Base-by-base conservation (phyloP, 2,797 vertebrate species). In the Fringilla coelebs region DNA sequence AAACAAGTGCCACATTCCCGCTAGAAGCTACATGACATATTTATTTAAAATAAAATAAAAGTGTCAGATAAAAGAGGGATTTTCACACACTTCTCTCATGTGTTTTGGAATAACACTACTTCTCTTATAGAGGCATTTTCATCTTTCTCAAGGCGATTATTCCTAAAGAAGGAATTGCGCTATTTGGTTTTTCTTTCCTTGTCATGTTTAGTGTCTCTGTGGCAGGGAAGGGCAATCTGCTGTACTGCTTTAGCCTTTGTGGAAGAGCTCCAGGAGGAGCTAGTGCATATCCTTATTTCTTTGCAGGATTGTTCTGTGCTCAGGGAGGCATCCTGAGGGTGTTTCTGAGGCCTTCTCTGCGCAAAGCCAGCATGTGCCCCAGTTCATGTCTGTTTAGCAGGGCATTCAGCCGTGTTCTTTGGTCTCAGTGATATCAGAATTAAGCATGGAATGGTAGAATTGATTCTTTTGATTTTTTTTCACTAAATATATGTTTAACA, bases 31-130 rank as follows among this genome's bases (percentile, higher is more conserved):
- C n/a, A 7, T 55, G 36, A 24, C 17, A 5, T 80, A 74, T 83
- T 85, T 89, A 63, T 77, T 80, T 90, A 48, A 88, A 94, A 90
- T 90, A 46, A 88, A 94, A 89, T 58, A 38, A 25, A 68, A 71
- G 29, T 41, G 22, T 40, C 28, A 68, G 49, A 78, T 71, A 31
- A 48, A 75, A 65, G 60, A 72, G 41, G 5, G 40, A 40, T 26
- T 80, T 93, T 72, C 40, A 40, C 25, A 52, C 32, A 10, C 28
- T 74, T 74, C 3, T 11, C 13, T 74, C 26, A 11, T 22, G 21
- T 41, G 19, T 87, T 84, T 78, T 55, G 57, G 7, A 73, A 18
- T 58, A 62, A 43, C 9, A 8, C 16, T 54, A 24, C 15, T 71
- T 46, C 48, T 73, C 6, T 62, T 86, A 24, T 4, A 26, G 67